A percentile compares a stretch with the other conserved stretches of the same genome.
Evolutionary conservation across 2,888 invertebrate species (phyloP).

Genomic region (Brachylomia viminalis): DNA sequence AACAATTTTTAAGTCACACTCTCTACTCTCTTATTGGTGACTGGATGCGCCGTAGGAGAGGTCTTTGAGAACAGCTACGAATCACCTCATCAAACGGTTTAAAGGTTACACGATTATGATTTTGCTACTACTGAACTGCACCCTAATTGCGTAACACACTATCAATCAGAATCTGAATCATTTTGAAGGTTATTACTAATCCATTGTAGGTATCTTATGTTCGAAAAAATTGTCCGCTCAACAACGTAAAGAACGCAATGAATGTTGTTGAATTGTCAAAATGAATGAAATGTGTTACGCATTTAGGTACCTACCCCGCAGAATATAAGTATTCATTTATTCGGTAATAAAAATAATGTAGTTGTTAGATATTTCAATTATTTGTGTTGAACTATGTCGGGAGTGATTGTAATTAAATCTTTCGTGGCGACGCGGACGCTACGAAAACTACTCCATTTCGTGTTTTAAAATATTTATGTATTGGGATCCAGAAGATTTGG

Average conservation of each 20-base stretch:
- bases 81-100: neutral
- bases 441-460: neutral
- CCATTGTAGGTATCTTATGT: no score
- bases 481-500: neutral
- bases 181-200: no score
- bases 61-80: constrained; percentile 9
- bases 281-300: no score
- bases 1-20: neutral
- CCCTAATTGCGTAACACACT: no score
- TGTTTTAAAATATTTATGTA: neutral
- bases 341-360: neutral
- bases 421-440: no score
- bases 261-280: no score
- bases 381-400: neutral
- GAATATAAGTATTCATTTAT: neutral
- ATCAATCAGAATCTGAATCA: no score
- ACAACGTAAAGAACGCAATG: no score
- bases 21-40: neutral
- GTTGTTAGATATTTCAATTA: neutral
- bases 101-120: neutral
- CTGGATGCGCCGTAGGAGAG: neutral
- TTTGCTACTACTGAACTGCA: neutral
- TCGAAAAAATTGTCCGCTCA: no score
- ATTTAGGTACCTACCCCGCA: no score
- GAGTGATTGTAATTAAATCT: neutral